A percentile compares a stretch with the other conserved stretches of the same genome.
phyloP scores from a whole-genome alignment of 2,797 vertebrate genomes.

The Gallirallus australis region DNA sequence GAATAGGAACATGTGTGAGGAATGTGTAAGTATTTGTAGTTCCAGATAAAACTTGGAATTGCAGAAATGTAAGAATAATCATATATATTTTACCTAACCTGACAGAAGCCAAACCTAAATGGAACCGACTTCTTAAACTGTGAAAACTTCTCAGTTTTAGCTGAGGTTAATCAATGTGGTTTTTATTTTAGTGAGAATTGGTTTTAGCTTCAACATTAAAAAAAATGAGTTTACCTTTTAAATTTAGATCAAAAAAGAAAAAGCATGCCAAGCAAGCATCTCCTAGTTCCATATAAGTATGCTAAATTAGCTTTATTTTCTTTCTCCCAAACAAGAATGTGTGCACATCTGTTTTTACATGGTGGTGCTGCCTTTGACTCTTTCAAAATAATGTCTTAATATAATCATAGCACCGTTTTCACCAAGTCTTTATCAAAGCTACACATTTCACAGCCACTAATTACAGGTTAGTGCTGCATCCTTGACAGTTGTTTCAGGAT shows the following conservation, averaged over 20 bases:
- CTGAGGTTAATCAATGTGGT: neutral
- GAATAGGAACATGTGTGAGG: neutral
- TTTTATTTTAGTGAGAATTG: neutral
- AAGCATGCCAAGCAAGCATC: neutral
- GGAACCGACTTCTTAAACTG: neutral
- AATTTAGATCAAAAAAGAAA: neutral
- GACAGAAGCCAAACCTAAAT: neutral
- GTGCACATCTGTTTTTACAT: neutral
- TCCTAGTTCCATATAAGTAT: neutral
- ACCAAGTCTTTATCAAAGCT: neutral
- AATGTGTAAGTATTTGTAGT: neutral
- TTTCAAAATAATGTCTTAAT: neutral
- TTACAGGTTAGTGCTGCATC: neutral
- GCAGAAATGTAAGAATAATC: neutral
- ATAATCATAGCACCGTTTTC: neutral
- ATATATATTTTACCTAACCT: neutral
- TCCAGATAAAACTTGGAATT: neutral
- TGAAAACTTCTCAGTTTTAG: neutral
- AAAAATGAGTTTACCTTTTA: neutral
- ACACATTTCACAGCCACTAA: neutral
- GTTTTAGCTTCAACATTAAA: neutral
- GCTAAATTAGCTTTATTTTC: neutral
- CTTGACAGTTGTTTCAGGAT: slow-evolving; percentile 15
- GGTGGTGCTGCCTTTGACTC: neutral
- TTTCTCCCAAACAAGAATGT: neutral